A percentile compares a stretch with the other conserved stretches of the same genome.
phyloP scores from a whole-genome alignment of 2,113 vertebrate genomes.

The Machaerirhynchus nigripectus region DNA sequence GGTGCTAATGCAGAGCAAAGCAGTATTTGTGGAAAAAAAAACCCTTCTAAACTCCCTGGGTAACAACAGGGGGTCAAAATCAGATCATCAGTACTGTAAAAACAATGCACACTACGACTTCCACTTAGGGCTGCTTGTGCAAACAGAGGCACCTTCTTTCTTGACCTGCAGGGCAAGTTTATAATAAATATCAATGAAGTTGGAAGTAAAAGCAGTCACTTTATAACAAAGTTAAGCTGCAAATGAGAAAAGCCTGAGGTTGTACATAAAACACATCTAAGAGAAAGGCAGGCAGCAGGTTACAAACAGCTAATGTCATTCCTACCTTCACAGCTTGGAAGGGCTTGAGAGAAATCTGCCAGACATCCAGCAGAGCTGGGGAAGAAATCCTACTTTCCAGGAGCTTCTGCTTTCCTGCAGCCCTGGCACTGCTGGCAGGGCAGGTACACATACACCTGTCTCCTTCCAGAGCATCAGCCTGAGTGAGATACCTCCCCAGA shows the following conservation, averaged over 20 bases:
- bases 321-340: neutral
- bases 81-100: neutral
- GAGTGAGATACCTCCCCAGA: neutral
- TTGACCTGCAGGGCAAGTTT: conserved; percentile 9
- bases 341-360: neutral
- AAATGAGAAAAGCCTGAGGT: conserved; percentile 46
- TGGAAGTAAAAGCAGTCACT: conserved; percentile 46
- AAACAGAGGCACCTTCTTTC: neutral
- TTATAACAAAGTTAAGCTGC: conserved; percentile 35
- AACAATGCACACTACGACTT: neutral
- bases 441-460: neutral
- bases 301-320: neutral
- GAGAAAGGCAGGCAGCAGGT: neutral
- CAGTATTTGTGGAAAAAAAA: neutral
- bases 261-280: conserved; percentile 6
- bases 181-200: conserved; percentile 20
- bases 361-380: neutral
- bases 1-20: neutral
- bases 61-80: neutral
- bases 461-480: neutral
- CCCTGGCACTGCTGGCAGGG: neutral
- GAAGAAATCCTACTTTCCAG: neutral
- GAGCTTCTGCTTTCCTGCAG: neutral
- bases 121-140: neutral
- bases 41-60: neutral